A percentile compares a stretch with the other conserved stretches of the same genome.
These are phyloP conservation scores for Drosophila kanapiae DNA, from an alignment of 1,140 invertebrate genomes.

Conservation along the genomic window DNA sequence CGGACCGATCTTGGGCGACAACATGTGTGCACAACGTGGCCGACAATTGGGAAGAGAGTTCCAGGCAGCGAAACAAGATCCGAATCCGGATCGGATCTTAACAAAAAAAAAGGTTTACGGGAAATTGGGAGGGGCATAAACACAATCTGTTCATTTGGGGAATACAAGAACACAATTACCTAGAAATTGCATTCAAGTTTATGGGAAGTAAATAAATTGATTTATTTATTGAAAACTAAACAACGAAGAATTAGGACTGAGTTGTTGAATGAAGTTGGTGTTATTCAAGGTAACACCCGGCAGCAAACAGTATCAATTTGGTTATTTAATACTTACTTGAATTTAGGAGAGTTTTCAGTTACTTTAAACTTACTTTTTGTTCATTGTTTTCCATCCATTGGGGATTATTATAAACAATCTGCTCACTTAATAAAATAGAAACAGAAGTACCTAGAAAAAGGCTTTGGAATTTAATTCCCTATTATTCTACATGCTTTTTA, in stretches of 20 bases:
- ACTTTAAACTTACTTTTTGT: not conserved
- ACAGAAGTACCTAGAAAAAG: too few relatives aligned
- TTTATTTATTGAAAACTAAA: not conserved
- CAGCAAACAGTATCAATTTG: too few relatives aligned
- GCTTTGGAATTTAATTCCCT: too few relatives aligned
- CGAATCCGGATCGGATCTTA: constrained; percentile 18
- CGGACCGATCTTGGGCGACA: constrained; percentile 52
- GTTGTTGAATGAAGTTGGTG: not conserved
- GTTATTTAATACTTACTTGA: not conserved
- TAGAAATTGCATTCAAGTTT: constrained; percentile 3
- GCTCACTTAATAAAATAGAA: not conserved
- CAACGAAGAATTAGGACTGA: not conserved
- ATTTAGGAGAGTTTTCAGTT: not conserved
- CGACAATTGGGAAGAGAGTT: constrained; percentile 30
- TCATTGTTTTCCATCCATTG: not conserved
- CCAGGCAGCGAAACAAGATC: constrained; percentile 25
- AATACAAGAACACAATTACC: constrained; percentile 10
- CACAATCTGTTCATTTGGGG: constrained; percentile 3
- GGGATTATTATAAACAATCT: not conserved
- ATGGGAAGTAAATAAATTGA: constrained; percentile 4
- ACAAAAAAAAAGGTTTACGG: constrained; percentile 29
- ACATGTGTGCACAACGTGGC: constrained; percentile 76
- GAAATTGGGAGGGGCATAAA: constrained; percentile 23
- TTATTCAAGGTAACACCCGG: too few relatives aligned
- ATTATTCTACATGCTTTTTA: too few relatives aligned